Evolutionary conservation across 1,140 invertebrate genomes (phyloP), one percentile per base, ranked within the genome.

Genomic region (Brachionus manjavacas): DNA sequence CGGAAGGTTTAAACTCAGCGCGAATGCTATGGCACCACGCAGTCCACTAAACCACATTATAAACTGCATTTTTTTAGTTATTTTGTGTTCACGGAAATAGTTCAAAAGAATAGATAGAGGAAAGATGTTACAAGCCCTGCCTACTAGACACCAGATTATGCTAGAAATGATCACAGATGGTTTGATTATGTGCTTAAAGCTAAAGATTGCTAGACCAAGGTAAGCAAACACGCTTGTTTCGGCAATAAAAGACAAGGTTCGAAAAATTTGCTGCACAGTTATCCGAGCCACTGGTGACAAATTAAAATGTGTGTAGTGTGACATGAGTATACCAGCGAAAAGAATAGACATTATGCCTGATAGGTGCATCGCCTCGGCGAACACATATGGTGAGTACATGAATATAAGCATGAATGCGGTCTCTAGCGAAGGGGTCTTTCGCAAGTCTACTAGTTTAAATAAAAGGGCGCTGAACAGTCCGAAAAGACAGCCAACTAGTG

Each of bases 171-270:
- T 93, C 78, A 87, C 94, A 91, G 91, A 95, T 4, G 95, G 94
- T 88, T 92, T 90, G 7, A 90, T 88, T 43, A 89, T 88, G 85
- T 92, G 95, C 86, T 93, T 93, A 88, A 99, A 98, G 88, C 96
- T 98, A 89, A 99, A 99, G 85, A 99, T 93, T 9, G 97, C 97
- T 86, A 99, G 89, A 52, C 97, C 97, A 60, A 99, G 91, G 88
- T 99, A 99, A n/a, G 96, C 97, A 92, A 99, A 99, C 0, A 99
- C 97, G 90, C 95, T 98, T 1, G 97, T 99, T 91, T 99, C 96
- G 86, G 86, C 78, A 87, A 98, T 96, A 88, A 99, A 98, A 6
- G 97, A 94, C 28, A 99, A 90, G 0, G 97, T 99, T 88, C 97
- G 92, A 92, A 99, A 96, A 1, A 96, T 98, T 90, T 99, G 96